phyloP scores from a whole-genome alignment of 2,888 invertebrate species.

The Ischnus inquisitorius region DNA sequence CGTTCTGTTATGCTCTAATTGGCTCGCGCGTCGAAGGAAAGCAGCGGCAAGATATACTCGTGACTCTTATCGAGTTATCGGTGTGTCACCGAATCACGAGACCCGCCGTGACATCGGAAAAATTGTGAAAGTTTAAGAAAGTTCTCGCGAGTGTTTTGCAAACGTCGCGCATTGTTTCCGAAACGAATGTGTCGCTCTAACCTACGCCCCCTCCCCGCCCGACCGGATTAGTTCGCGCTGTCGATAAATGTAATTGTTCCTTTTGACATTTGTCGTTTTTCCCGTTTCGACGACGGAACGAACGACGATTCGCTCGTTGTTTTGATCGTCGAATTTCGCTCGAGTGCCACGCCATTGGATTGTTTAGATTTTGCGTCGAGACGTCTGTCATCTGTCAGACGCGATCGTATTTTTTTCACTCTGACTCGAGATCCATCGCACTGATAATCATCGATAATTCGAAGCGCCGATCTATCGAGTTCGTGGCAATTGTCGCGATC shows the following conservation, averaged over 20 bases:
- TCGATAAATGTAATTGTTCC: constrained; percentile 16
- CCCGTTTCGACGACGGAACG: neutral
- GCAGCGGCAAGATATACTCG: constrained; percentile 14
- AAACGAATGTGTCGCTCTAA: constrained; percentile 5
- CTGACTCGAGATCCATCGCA: neutral
- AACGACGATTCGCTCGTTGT: neutral
- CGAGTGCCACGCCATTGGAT: neutral
- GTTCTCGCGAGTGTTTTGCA: neutral
- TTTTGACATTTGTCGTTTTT: neutral
- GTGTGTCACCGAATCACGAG: constrained; percentile 21
- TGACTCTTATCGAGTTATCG: constrained; percentile 20
- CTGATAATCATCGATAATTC: too few relatives aligned
- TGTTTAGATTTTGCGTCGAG: neutral
- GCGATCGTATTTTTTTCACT: neutral
- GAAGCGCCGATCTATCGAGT: neutral
- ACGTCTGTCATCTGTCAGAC: constrained; percentile 24
- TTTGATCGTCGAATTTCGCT: neutral
- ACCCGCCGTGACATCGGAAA: constrained; percentile 3
- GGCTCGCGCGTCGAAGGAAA: constrained; percentile 5
- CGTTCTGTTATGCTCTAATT: neutral
- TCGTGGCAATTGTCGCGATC: neutral
- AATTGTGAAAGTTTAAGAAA: constrained; percentile 44
- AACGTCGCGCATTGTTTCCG: constrained; percentile 6
- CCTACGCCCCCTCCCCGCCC: neutral
- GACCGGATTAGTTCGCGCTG: neutral